phyloP scores from a whole-genome alignment of 1,140 invertebrate genomes.

The Belonocnema kinseyi region DNA sequence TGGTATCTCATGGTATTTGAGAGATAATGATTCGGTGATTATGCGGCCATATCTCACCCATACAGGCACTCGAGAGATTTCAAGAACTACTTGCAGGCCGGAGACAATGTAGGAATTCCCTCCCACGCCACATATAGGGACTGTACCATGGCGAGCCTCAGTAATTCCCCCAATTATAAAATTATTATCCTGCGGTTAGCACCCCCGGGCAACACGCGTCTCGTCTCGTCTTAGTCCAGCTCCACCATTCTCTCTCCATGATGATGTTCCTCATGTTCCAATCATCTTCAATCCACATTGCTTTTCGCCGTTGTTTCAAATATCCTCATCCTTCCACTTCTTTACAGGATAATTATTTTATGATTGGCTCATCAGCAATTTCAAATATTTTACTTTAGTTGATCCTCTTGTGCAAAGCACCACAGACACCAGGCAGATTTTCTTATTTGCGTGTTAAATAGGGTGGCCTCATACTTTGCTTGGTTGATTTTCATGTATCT shows the following conservation, averaged over 20 bases:
- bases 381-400: neutral
- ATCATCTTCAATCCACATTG: slow-evolving; percentile 38
- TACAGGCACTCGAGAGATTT: slow-evolving; percentile 66
- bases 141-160: slow-evolving; percentile 69
- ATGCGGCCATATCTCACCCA: slow-evolving; percentile 74
- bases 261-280: slow-evolving; percentile 36
- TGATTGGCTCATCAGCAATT: slow-evolving; percentile 6
- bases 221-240: slow-evolving; percentile 61
- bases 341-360: slow-evolving; percentile 11
- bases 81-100: slow-evolving; percentile 56
- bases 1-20: slow-evolving; percentile 49
- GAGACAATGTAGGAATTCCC: slow-evolving; percentile 70
- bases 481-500: too few relatives aligned
- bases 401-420: neutral
- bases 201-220: slow-evolving; percentile 72
- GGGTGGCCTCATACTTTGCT: too few relatives aligned
- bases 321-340: slow-evolving; percentile 4
- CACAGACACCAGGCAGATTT: too few relatives aligned
- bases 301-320: slow-evolving; percentile 43
- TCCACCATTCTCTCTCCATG: slow-evolving; percentile 51
- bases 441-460: too few relatives aligned
- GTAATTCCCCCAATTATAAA: slow-evolving; percentile 76
- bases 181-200: slow-evolving; percentile 75
- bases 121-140: slow-evolving; percentile 69
- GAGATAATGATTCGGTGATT: slow-evolving; percentile 74